Evolutionary conservation across 1,140 invertebrate species (phyloP).

Genomic region (Apis laboriosa): DNA sequence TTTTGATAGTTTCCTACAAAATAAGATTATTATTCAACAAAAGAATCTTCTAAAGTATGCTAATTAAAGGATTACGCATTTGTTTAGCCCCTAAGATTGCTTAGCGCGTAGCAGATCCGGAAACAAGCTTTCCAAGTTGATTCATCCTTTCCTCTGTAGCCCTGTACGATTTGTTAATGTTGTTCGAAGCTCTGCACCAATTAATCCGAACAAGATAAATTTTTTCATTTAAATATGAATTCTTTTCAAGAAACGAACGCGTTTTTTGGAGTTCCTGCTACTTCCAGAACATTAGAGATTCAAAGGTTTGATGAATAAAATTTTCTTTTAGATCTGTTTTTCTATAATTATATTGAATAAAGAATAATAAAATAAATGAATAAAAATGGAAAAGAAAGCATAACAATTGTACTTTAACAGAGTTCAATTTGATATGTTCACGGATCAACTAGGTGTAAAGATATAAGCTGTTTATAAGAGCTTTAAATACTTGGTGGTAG

Average conservation of each 20-base stretch:
- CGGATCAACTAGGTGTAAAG: not conserved
- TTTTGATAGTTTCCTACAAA: not conserved
- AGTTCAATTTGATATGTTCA: not conserved
- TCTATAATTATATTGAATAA: not conserved
- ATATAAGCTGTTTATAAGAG: not conserved
- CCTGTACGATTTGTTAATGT: conserved; percentile 4
- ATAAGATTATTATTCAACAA: not conserved
- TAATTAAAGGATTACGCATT: conserved; percentile 6
- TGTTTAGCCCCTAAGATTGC: conserved; percentile 28
- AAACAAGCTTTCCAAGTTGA: conserved; percentile 38
- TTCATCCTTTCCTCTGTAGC: conserved; percentile 13
- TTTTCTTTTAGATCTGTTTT: not conserved
- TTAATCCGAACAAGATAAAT: conserved; percentile 13
- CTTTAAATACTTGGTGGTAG: not conserved
- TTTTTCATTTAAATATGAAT: conserved; percentile 4
- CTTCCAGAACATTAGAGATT: not conserved
- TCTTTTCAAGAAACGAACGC: not conserved
- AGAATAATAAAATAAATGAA: too few relatives aligned
- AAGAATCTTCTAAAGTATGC: not conserved
- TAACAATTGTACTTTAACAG: not conserved
- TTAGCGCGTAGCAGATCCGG: conserved; percentile 22
- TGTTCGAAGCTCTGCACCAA: conserved; percentile 36
- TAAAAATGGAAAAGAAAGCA: not conserved
- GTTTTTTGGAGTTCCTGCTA: not conserved
- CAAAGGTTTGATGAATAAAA: conserved; percentile 15